Conservation (phyloP, 2,797 vertebrate species). For the Sphaeramia orbicularis region DNA sequence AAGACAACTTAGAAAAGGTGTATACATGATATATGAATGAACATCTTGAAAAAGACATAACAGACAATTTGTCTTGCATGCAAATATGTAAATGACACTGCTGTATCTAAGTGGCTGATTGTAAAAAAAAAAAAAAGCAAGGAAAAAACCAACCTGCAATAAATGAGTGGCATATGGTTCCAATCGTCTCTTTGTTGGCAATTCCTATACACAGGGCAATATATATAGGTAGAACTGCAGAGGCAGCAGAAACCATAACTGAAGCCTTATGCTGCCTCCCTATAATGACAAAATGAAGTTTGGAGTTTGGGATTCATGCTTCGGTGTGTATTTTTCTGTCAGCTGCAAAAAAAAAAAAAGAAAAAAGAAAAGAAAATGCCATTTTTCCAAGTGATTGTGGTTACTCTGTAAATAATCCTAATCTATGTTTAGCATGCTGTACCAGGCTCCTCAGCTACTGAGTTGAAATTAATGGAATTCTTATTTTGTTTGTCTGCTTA, state of each 20-base stretch:
- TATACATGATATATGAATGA: conserved; percentile 44
- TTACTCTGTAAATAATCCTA: conserved; percentile 31
- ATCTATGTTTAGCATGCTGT: conserved; percentile 23
- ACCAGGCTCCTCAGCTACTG: not conserved
- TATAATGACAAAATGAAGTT: conserved; percentile 77
- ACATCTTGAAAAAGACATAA: conserved; percentile 36
- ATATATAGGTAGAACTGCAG: conserved; percentile 79
- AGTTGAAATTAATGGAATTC: conserved; percentile 40
- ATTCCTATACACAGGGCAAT: conserved; percentile 77
- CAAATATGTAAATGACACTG: conserved; percentile 80
- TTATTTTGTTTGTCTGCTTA: conserved; percentile 50
- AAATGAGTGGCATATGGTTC: conserved; percentile 82
- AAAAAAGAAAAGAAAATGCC: not conserved
- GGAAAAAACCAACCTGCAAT: conserved; percentile 37
- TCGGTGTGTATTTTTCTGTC: conserved; percentile 28
- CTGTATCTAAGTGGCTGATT: conserved; percentile 68
- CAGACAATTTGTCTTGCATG: conserved; percentile 69
- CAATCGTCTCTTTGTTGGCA: conserved; percentile 77
- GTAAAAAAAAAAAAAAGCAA: conserved; percentile 22
- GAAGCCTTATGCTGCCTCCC: conserved; percentile 72
- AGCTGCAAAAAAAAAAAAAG: conserved; percentile 1
- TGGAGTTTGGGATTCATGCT: conserved; percentile 54
- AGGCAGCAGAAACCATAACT: conserved; percentile 77
- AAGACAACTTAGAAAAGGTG: conserved; percentile 14
- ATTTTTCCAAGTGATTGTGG: conserved; percentile 12